Evolutionary conservation across 2,888 invertebrate genomes (phyloP), one percentile per base, ranked within the genome.

Genomic region (Harpalus rubripes): DNA sequence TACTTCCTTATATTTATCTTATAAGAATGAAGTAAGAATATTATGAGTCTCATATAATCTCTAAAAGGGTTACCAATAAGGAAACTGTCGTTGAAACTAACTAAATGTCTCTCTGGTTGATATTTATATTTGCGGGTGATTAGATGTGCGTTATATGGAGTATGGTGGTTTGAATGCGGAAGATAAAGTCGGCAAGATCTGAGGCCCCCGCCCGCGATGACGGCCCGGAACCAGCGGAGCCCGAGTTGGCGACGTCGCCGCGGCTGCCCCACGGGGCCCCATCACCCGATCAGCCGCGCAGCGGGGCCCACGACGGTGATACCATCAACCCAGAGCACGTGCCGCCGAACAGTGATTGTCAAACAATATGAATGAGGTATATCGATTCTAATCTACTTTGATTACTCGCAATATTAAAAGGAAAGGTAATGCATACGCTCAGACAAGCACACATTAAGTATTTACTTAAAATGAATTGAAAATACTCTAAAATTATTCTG

Each of bases 271-370:
- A 52, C 44, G 44, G 44, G 44, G 44, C 44, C 44, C 44, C 44
- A 52, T 52, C 44, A 12, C 44, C 32, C 44, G 44, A 52, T 52
- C 44, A 52, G 44, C 44, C 44, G 44, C 44, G 44, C 44, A 52
- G 44, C 44, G 44, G 44, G 44, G 44, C 44, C 44, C 44, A 10
- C 32, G 32, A 52, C 44, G 44, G 44, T 52, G 44, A 52, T 52
- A 52, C 44, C 44, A 52, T 52, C 44, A 52, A 52, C 44, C 32
- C 44, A 52, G 44, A 52, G 44, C 44, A 52, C 44, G 44, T 52
- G 44, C 44, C 44, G 44, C 44, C 44, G 12, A 8, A 2, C 44
- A 52, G 44, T 12, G 44, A 52, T 52, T 12, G 10, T 52, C 44
- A 52, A 52, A 52, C 44, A 12, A 12, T 52, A 52, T 52, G 2